phyloP scores from a whole-genome alignment of 2,797 vertebrate genomes.

The Heterohyrax brucei region DNA sequence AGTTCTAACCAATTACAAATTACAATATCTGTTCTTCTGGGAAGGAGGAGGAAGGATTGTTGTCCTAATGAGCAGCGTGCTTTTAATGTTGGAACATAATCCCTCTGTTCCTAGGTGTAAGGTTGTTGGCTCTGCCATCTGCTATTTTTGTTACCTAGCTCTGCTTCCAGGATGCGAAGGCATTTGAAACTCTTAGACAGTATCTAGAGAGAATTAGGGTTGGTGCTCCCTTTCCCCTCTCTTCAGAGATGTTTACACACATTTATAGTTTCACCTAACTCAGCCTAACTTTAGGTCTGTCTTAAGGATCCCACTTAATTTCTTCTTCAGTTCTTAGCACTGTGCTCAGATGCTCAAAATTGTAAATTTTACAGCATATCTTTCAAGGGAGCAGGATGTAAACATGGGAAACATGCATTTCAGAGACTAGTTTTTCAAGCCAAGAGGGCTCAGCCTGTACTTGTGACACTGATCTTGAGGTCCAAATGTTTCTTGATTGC shows the following conservation, averaged over 20 bases:
- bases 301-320: background rate
- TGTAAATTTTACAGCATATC: background rate
- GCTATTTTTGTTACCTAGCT: conserved; percentile 34
- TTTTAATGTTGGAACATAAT: conserved; percentile 45
- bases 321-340: background rate
- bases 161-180: conserved; percentile 28
- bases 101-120: conserved; percentile 53
- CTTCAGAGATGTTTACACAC: background rate
- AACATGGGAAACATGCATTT: background rate
- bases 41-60: background rate
- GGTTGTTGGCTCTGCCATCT: conserved; percentile 32
- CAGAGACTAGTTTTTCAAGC: background rate
- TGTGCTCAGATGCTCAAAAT: background rate
- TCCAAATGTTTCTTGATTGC: background rate
- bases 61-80: conserved; percentile 63
- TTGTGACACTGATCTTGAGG: background rate
- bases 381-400: background rate
- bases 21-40: conserved; percentile 42
- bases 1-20: background rate
- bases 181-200: conserved; percentile 13
- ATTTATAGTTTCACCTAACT: background rate
- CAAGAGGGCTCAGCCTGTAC: background rate
- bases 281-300: background rate
- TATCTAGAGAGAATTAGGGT: background rate
- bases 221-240: background rate